phyloP scores from a whole-genome alignment of 1,140 invertebrate genomes.

The Caenorhabditis brenneri region DNA sequence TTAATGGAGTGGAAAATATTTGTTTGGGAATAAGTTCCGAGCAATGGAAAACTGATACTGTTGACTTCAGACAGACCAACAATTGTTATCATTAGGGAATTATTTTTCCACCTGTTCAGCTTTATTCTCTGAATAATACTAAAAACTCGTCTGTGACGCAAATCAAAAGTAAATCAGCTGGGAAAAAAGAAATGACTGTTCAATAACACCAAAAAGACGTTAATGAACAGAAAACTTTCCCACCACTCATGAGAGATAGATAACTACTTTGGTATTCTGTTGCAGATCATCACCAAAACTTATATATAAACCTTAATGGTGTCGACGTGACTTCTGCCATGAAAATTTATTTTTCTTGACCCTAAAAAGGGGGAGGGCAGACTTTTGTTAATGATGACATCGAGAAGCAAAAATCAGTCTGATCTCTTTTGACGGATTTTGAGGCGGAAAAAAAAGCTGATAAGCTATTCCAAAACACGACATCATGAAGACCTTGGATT shows the following conservation, averaged over 20 bases:
- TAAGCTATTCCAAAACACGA: not conserved
- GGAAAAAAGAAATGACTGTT: too few relatives aligned
- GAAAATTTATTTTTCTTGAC: not conserved
- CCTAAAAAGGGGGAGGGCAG: not conserved
- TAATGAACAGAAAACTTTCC: too few relatives aligned
- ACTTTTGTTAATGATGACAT: constrained; percentile 9
- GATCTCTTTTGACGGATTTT: not conserved
- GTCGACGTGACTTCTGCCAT: not conserved
- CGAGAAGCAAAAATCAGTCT: not conserved
- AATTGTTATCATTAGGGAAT: too few relatives aligned
- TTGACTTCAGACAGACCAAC: too few relatives aligned
- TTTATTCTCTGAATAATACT: too few relatives aligned
- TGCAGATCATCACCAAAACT: not conserved
- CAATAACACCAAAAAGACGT: too few relatives aligned
- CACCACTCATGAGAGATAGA: not conserved
- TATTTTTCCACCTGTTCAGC: too few relatives aligned
- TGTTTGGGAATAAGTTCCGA: too few relatives aligned
- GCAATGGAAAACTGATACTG: too few relatives aligned
- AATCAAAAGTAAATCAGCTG: too few relatives aligned
- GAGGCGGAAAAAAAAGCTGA: not conserved
- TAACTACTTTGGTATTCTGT: not conserved
- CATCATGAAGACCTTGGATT: not conserved
- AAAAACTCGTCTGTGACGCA: too few relatives aligned
- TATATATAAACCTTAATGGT: not conserved
- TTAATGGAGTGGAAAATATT: not conserved